These are phyloP conservation scores for Epizoanthus rinbou DNA, from an alignment of 92 coral and sea anemone genomes.

Conservation along the genomic window DNA sequence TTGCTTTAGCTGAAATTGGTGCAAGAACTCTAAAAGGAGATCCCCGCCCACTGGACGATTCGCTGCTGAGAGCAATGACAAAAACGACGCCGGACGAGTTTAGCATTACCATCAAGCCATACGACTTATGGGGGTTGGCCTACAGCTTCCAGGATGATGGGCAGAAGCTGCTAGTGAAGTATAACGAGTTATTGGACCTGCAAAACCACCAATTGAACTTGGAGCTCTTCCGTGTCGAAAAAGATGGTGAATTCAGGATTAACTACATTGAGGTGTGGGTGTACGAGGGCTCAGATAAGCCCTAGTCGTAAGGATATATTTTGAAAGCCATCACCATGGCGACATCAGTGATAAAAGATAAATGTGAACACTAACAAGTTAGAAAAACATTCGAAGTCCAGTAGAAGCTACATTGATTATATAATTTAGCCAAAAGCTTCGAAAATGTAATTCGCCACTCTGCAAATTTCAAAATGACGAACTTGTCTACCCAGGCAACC, in stretches of 20 bases:
- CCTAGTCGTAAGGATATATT: background rate
- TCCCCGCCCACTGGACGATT: background rate
- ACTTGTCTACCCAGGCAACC: too few relatives aligned
- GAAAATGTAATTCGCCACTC: too few relatives aligned
- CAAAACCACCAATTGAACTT: background rate
- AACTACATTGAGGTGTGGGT: conserved; percentile 37
- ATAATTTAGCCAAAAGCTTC: too few relatives aligned
- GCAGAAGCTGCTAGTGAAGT: conserved; percentile 14
- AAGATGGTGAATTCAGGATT: conserved; percentile 10
- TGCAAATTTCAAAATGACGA: too few relatives aligned
- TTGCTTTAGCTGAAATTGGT: conserved; percentile 18
- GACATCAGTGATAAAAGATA: too few relatives aligned
- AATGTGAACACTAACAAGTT: too few relatives aligned
- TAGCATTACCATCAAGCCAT: conserved; percentile 26
- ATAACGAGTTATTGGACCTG: background rate
- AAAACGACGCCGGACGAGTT: conserved; percentile 36
- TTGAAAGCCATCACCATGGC: too few relatives aligned
- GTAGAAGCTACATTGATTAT: too few relatives aligned
- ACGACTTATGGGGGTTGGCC: conserved; percentile 41
- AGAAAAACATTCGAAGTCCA: too few relatives aligned
- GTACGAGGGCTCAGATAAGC: background rate
- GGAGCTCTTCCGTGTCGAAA: conserved; percentile 20
- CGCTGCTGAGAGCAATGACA: conserved; percentile 1
- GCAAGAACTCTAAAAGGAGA: background rate
- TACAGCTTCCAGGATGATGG: conserved; percentile 32